Conservation (phyloP, 2,113 vertebrate genomes). For the Aptenodytes patagonicus region DNA sequence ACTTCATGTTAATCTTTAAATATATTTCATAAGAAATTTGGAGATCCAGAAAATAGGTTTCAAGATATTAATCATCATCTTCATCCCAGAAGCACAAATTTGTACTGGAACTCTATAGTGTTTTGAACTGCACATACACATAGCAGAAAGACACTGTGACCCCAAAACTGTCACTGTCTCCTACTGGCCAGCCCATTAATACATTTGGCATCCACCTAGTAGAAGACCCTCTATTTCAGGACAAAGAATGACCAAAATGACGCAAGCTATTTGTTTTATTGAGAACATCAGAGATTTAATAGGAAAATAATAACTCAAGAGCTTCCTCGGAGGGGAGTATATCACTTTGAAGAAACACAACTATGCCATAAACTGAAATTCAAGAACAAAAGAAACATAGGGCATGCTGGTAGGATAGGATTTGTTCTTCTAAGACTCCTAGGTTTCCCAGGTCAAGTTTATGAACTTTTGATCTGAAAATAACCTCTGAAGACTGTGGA, state of each 20-base stretch:
- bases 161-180: background rate
- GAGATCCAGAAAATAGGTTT: background rate
- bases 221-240: background rate
- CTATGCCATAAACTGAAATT: background rate
- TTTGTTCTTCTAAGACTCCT: background rate
- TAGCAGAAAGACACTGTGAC: accelerated
- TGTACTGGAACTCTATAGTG: background rate
- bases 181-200: background rate
- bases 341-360: background rate
- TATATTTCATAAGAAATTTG: background rate
- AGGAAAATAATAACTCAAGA: background rate
- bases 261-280: background rate
- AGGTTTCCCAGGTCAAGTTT: background rate
- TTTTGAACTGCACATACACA: background rate
- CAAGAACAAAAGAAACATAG: background rate
- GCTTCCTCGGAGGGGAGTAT: background rate
- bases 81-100: background rate
- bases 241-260: background rate
- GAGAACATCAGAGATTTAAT: background rate
- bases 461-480: background rate
- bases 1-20: background rate
- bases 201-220: background rate
- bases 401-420: background rate
- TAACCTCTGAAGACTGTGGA: background rate
- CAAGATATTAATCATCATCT: background rate